Percentiles rank a stretch among this genome's conserved stretches.
Evolutionary conservation across 2,888 invertebrate species (phyloP).

Genomic region (Odontocerum albicorne): DNA sequence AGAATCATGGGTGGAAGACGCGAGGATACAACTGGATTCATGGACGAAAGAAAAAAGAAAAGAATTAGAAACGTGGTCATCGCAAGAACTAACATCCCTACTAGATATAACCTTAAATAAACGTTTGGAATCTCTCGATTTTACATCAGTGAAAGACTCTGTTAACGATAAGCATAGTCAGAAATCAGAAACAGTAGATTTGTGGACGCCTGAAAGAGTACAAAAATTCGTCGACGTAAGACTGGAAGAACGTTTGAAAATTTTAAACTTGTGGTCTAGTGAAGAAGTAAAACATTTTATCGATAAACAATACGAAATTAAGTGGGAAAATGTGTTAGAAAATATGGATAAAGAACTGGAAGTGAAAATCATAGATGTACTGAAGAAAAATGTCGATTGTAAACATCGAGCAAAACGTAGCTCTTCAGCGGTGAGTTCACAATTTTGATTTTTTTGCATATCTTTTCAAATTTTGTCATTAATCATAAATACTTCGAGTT

Average conservation of each 20-base stretch:
- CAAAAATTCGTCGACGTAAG: conserved; percentile 18
- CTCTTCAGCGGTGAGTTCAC: conserved; percentile 16
- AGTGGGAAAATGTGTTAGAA: neutral
- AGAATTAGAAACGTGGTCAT: conserved; percentile 4
- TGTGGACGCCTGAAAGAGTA: conserved; percentile 9
- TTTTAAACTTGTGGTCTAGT: neutral
- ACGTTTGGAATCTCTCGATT: conserved; percentile 5
- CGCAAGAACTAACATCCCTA: no score
- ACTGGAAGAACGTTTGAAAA: neutral
- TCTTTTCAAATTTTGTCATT: no score
- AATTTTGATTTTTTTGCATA: no score
- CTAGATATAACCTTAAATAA: conserved; percentile 6
- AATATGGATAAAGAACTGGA: conserved; percentile 9
- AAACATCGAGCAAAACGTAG: conserved; percentile 19
- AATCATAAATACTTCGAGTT: no score
- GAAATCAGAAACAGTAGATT: conserved; percentile 8
- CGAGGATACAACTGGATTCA: neutral
- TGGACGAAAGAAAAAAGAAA: conserved; percentile 3
- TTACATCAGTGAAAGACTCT: conserved; percentile 2
- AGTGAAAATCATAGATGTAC: conserved; percentile 3
- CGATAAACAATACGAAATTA: conserved; percentile 3
- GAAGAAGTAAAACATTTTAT: conserved; percentile 1
- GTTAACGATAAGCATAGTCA: neutral
- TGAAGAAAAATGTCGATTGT: conserved; percentile 16
- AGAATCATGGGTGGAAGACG: conserved; percentile 1